Evolutionary conservation across 2,113 vertebrate genomes (phyloP).

Genomic region (Xenus cinereus): DNA sequence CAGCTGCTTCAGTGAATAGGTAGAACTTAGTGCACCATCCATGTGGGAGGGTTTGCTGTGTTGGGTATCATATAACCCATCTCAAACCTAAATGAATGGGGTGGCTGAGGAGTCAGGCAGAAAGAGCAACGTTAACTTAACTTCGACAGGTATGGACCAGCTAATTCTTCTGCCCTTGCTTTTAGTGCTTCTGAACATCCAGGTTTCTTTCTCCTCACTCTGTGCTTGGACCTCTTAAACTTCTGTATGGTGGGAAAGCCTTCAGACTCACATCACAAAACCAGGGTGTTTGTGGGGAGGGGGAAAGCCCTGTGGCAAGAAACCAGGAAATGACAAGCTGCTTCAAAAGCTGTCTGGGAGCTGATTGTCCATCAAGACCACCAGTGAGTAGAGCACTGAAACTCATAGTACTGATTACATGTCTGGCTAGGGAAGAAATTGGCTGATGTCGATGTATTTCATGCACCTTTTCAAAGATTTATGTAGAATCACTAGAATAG

Average conservation of each 20-base stretch:
- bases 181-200: not conserved
- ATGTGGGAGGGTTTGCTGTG: not conserved
- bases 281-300: not conserved
- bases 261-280: not conserved
- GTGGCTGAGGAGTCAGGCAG: not conserved
- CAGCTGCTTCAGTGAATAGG: not conserved
- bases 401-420: not conserved
- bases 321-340: not conserved
- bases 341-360: not conserved
- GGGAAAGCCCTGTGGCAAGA: not conserved
- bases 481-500: not conserved
- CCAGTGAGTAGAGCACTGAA: not conserved
- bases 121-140: not conserved
- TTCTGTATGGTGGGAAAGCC: not conserved
- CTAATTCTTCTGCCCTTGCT: not conserved
- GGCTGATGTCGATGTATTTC: not conserved
- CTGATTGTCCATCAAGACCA: not conserved
- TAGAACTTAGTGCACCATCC: not conserved
- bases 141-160: not conserved
- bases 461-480: not conserved
- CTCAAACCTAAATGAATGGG: not conserved
- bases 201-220: not conserved
- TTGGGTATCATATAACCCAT: not conserved
- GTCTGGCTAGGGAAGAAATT: not conserved
- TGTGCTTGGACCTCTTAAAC: not conserved